A percentile compares a stretch with the other conserved stretches of the same genome.
Conservation (phyloP, 2,797 vertebrate species). For the Enteromius radiatus region DNA sequence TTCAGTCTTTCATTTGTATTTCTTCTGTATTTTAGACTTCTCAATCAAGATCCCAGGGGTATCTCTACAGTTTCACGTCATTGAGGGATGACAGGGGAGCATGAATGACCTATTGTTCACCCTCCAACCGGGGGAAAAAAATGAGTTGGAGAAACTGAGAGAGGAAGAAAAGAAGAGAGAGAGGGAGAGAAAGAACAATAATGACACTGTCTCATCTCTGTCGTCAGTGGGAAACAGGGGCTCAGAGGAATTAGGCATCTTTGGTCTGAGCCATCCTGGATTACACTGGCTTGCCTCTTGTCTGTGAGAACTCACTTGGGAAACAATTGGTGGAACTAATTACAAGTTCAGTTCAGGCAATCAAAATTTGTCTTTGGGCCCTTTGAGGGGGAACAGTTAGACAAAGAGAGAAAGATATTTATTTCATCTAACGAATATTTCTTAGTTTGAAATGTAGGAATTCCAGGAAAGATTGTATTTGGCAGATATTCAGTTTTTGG, state of each 20-base stretch:
- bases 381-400: background rate
- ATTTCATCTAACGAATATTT: slow-evolving; percentile 12
- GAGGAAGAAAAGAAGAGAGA: slow-evolving; percentile 18
- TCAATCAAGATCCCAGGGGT: slow-evolving; percentile 55
- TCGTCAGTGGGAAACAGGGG: slow-evolving; percentile 57
- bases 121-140: slow-evolving; percentile 33
- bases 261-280: slow-evolving; percentile 53
- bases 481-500: slow-evolving; percentile 7
- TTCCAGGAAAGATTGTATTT: slow-evolving; percentile 35
- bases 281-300: slow-evolving; percentile 56
- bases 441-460: slow-evolving; percentile 13
- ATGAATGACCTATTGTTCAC: slow-evolving; percentile 68
- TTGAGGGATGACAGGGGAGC: slow-evolving; percentile 51
- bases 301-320: slow-evolving; percentile 53
- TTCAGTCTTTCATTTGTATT: background rate
- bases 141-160: slow-evolving; percentile 24
- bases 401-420: slow-evolving; percentile 1
- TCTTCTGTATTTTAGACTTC: slow-evolving; percentile 42
- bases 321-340: slow-evolving; percentile 55
- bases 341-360: slow-evolving; percentile 42
- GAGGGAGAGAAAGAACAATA: slow-evolving; percentile 52
- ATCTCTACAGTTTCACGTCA: slow-evolving; percentile 58
- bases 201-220: slow-evolving; percentile 56
- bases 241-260: slow-evolving; percentile 54
- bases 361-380: slow-evolving; percentile 10